Evolutionary conservation across 2,888 invertebrate genomes (phyloP).

Genomic region (Leucozona laternaria): DNA sequence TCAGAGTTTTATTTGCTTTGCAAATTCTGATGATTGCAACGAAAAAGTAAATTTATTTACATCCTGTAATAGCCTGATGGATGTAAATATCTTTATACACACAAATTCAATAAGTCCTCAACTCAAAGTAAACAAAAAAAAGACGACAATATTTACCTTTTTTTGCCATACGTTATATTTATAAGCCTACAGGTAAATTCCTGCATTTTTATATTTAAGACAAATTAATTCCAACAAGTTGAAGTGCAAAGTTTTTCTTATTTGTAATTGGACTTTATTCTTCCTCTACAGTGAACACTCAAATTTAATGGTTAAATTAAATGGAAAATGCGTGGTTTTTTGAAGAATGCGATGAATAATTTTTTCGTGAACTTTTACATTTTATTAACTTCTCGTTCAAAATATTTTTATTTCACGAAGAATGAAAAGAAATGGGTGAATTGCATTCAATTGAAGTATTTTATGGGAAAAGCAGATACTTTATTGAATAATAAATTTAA

Average conservation of each 20-base stretch:
- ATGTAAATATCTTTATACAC: neutral
- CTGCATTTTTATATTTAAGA: neutral
- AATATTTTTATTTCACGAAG: neutral
- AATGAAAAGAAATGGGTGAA: neutral
- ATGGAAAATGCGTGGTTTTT: neutral
- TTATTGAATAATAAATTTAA: too few species aligned
- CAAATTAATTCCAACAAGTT: neutral
- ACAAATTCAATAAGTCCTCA: neutral
- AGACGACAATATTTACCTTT: neutral
- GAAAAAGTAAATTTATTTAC: neutral
- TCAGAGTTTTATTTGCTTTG: neutral
- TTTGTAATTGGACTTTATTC: too few species aligned
- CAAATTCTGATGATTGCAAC: neutral
- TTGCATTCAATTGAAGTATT: neutral
- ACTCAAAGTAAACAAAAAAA: neutral
- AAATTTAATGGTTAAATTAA: neutral
- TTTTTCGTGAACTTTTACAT: neutral
- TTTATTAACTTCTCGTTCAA: neutral
- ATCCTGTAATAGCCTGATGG: neutral
- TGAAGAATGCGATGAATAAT: neutral
- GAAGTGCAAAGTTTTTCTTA: too few species aligned
- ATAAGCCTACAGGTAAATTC: neutral
- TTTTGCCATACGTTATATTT: too few species aligned
- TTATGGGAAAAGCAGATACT: neutral
- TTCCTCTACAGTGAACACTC: too few species aligned